Evolutionary conservation across 1,140 invertebrate genomes (phyloP), one percentile per base, ranked within the genome.

Genomic region (Mycetomoellerius zeteki): DNA sequence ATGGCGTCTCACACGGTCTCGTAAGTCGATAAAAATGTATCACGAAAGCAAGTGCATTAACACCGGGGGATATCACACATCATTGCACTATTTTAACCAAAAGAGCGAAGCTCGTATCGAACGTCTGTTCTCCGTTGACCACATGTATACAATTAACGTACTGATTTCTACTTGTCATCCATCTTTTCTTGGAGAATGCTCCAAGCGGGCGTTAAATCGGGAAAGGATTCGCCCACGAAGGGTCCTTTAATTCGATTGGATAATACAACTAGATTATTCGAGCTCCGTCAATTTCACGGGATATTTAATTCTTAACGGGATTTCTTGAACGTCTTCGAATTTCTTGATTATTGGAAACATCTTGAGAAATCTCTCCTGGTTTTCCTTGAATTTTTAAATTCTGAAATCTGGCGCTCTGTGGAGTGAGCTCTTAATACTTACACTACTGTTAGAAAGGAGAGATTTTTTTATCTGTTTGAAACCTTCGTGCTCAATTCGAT

Each of bases 1-100:
- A 99, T 99, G 95, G 99, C 98, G 76, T 98, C 98, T 65, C 98
- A 99, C 94, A 99, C 98, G 85, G 97, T 99, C 92, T 99, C 98
- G 98, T 99, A 98, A 99, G 98, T 98, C 64, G 30, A 14, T 19
- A 12, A 56, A 24, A 24, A 5, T 37, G 19, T n/a, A 65, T 73
- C 50, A 58, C 62, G 65, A 71, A 47, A 47, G 30, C 69, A 19
- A 77, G 21, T 27, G 73, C 43, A 77, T 85, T 85, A 64, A 65
- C 80, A 47, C 14, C 37, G 54, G 52, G 30, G 33, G n/a, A 43
- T 62, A n/a, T 58, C 85, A 37, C 43, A 21, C 27, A 30, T 5
- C 65, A 82, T 72, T n/a, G 76, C 43, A 64, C 30, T 78, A 24
- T 16, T 30, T 86, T 86, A 81, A 86, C 76, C 60, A 73, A 8